Conservation (phyloP, 2,113 vertebrate species). For the Bagarius yarrelli region DNA sequence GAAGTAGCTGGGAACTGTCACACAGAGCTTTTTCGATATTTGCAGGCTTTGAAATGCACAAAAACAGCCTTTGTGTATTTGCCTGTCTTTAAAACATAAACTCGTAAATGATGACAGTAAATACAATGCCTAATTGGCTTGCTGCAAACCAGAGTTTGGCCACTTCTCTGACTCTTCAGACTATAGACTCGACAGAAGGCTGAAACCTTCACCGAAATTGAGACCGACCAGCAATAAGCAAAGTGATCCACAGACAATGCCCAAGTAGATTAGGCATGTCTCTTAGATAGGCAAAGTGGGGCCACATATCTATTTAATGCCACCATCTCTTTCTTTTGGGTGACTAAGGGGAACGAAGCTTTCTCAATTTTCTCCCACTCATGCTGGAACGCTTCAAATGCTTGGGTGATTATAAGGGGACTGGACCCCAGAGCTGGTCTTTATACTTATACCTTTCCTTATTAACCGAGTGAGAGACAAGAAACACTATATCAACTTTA, state of each 20-base stretch:
- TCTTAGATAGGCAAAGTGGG: slow-evolving; percentile 52
- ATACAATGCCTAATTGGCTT: slow-evolving; percentile 22
- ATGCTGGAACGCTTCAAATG: slow-evolving; percentile 57
- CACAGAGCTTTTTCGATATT: slow-evolving; percentile 29
- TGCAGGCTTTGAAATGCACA: slow-evolving; percentile 32
- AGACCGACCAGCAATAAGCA: slow-evolving; percentile 39
- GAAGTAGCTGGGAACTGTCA: slow-evolving; percentile 61
- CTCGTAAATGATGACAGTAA: slow-evolving; percentile 38
- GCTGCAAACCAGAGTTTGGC: slow-evolving; percentile 8
- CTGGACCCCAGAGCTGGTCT: slow-evolving; percentile 54
- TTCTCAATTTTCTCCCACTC: slow-evolving; percentile 62
- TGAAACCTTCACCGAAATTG: slow-evolving; percentile 42
- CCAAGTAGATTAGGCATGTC: slow-evolving; percentile 54
- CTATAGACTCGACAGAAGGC: slow-evolving; percentile 16
- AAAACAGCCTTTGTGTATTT: slow-evolving; percentile 18
- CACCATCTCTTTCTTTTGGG: slow-evolving; percentile 56
- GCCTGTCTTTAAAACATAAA: slow-evolving; percentile 25
- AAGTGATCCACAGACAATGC: slow-evolving; percentile 52
- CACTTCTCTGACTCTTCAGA: slow-evolving; percentile 9
- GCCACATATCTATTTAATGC: slow-evolving; percentile 47
- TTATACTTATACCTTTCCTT: slow-evolving; percentile 53
- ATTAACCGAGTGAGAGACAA: slow-evolving; percentile 25
- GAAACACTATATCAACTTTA: slow-evolving; percentile 37
- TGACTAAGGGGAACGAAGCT: slow-evolving; percentile 62
- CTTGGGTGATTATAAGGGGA: slow-evolving; percentile 57